Base-by-base conservation (phyloP, 2,113 vertebrate species). In the Puntigrus tetrazona region DNA sequence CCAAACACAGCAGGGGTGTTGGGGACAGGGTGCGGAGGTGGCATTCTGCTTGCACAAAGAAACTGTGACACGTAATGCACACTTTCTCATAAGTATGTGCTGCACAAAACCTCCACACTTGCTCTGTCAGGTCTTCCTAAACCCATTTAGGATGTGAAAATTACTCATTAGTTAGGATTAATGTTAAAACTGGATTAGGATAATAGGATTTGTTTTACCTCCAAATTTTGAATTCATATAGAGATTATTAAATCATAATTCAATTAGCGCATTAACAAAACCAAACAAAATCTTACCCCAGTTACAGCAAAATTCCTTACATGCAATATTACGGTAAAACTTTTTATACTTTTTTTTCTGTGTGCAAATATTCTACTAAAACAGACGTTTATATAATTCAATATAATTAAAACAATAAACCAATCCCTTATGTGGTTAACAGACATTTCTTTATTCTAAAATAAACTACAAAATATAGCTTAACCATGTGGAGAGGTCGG, bases 11-110 rank as follows among this genome's bases (percentile, higher is more conserved):
- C 91, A 91, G 82, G 87, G 89, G 86, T 92, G 86, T 90, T 25
- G 45, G 79, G 79, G 45, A 22, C 22, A 25, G 85, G 88, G 87
- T 90, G 89, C 90, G 86, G 41, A 70, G 72, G 77, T 76, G 87
- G 84, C 86, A 88, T 87, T 89, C 89, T 93, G 92, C 86, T 94
- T 93, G 93, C 93, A 94, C 92, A 93, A 92, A 92, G 90, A 92
- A 91, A 50, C 34, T 81, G 50, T 38, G 52, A 59, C 47, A 55
- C 47, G 20, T 29, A 34, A 76, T 57, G 41, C 50, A 41, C 59
- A 61, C 59, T 45, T 43, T 45, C 36, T 45, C 65, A 57, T 38
- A 55, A 61, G 80, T 41, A 81, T 86, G 89, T 91, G 91, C 93
- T 57, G 84, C 92, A 94, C 82, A 92, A 92, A 92, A 87, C 76